Conservation (phyloP, 2,888 invertebrate genomes). For the Chaetoderma sp. region DNA sequence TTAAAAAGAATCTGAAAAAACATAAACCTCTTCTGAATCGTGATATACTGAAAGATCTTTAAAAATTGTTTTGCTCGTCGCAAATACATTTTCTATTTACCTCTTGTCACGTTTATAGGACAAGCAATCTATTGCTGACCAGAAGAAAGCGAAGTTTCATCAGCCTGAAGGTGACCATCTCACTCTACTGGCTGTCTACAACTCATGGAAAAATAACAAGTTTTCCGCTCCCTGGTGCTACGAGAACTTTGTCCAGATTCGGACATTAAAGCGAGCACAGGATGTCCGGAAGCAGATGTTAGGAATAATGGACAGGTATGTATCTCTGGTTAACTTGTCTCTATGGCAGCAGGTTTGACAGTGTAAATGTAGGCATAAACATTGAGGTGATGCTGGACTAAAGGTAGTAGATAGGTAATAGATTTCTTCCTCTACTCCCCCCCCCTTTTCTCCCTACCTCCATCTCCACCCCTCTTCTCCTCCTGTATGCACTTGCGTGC, state of each 20-base stretch:
- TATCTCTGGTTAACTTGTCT: background rate
- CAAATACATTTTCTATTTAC: too few species aligned
- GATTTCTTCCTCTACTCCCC: too few species aligned
- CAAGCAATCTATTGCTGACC: slow-evolving; percentile 87
- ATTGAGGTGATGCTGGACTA: background rate
- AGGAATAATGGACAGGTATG: slow-evolving; percentile 94
- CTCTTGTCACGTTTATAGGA: too few species aligned
- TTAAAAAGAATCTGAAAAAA: background rate
- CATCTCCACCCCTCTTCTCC: background rate
- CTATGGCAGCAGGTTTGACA: background rate
- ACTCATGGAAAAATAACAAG: slow-evolving; percentile 99
- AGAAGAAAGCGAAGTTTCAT: slow-evolving; percentile 99
- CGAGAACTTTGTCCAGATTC: slow-evolving; percentile 98
- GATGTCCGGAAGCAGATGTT: slow-evolving; percentile 97
- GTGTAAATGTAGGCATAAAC: background rate
- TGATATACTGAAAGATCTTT: background rate
- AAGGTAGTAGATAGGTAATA: background rate
- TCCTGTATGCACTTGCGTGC: too few species aligned
- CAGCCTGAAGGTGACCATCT: slow-evolving; percentile 98
- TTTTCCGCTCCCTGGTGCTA: slow-evolving; percentile 99
- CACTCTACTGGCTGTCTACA: slow-evolving; percentile 96
- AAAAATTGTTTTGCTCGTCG: background rate
- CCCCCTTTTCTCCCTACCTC: background rate
- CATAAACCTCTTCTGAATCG: background rate
- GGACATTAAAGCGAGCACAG: slow-evolving; percentile 95